phyloP scores from a whole-genome alignment of 2,888 invertebrate genomes.

The Eudemis profundana region DNA sequence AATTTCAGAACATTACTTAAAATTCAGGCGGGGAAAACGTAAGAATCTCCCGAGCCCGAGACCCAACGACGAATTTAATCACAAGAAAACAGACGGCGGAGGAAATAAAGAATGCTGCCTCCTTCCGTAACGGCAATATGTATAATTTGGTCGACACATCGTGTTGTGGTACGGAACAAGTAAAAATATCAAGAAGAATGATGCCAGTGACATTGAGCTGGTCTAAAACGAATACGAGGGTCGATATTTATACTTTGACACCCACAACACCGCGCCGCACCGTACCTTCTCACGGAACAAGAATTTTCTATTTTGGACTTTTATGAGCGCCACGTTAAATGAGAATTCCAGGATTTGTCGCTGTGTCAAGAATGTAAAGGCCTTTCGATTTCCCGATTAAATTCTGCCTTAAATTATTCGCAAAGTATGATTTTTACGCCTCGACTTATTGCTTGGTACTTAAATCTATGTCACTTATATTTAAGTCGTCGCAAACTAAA shows the following conservation, averaged over 20 bases:
- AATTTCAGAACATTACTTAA: neutral
- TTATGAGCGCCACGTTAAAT: slow-evolving; percentile 56
- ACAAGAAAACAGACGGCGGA: slow-evolving; percentile 15
- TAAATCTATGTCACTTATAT: too few species aligned
- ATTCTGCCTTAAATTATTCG: neutral
- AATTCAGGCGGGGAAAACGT: slow-evolving; percentile 15
- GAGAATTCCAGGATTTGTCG: slow-evolving; percentile 52
- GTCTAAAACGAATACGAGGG: slow-evolving; percentile 69
- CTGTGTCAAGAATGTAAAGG: slow-evolving; percentile 29
- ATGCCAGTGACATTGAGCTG: slow-evolving; percentile 74
- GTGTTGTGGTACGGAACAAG: slow-evolving; percentile 37
- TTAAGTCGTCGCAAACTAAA: too few species aligned
- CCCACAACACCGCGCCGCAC: slow-evolving; percentile 62
- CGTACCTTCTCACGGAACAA: slow-evolving; percentile 63
- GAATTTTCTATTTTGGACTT: slow-evolving; percentile 72
- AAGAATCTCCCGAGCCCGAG: slow-evolving; percentile 15
- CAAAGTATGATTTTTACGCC: neutral
- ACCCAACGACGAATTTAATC: slow-evolving; percentile 22
- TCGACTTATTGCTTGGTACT: neutral
- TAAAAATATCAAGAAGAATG: slow-evolving; percentile 65
- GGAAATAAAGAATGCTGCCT: slow-evolving; percentile 34
- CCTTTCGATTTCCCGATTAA: neutral
- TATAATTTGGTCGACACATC: slow-evolving; percentile 2
- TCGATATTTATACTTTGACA: slow-evolving; percentile 78
- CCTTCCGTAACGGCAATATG: slow-evolving; percentile 26